phyloP scores from a whole-genome alignment of 2,797 vertebrate genomes.

The Pseudochirops cupreus region DNA sequence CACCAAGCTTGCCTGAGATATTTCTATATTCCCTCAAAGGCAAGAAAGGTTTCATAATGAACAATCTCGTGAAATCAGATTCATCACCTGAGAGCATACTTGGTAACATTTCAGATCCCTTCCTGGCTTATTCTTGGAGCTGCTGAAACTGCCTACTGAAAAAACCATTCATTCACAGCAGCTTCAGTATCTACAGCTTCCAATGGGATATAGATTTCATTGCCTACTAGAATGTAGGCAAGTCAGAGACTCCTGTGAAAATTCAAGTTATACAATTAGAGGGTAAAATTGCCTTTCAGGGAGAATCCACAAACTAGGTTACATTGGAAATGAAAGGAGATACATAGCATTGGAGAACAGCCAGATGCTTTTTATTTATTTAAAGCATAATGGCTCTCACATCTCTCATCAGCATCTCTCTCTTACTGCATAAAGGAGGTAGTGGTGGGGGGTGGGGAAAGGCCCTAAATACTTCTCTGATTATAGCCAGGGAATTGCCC shows the following conservation, averaged over 20 bases:
- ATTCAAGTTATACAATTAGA: background rate
- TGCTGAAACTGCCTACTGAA: background rate
- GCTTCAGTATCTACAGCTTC: background rate
- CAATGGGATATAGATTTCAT: background rate
- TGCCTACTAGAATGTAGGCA: background rate
- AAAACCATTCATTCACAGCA: background rate
- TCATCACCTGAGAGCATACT: background rate
- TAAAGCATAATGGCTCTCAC: background rate
- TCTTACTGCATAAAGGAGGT: background rate
- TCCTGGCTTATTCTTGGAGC: background rate
- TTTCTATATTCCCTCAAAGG: background rate
- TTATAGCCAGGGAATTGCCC: background rate
- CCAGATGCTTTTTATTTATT: slow-evolving; percentile 60
- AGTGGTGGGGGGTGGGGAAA: background rate
- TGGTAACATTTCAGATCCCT: accelerated
- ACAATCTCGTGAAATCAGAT: background rate
- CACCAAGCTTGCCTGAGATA: background rate
- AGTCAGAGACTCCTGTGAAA: background rate
- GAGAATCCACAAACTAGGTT: background rate
- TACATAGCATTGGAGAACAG: background rate
- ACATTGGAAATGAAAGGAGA: background rate
- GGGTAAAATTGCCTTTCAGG: background rate
- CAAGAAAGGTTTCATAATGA: background rate
- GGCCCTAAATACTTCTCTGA: slow-evolving; percentile 5
- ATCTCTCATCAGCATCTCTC: background rate